phyloP scores from a whole-genome alignment of 1,140 invertebrate species.

The Macrostomum lignano region DNA sequence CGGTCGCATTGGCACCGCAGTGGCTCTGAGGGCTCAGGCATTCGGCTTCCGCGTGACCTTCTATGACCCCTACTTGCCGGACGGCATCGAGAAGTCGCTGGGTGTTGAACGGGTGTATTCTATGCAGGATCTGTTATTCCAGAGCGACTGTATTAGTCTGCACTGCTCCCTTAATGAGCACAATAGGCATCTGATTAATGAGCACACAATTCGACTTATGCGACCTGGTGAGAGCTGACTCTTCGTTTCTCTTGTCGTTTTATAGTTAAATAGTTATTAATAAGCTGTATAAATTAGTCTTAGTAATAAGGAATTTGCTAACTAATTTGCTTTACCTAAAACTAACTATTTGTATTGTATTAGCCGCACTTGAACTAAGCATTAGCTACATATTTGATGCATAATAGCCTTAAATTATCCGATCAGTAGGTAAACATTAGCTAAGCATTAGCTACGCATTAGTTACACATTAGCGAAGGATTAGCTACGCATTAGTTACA shows the following conservation, averaged over 20 bases:
- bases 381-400: too few relatives aligned
- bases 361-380: too few relatives aligned
- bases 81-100: conserved; percentile 78
- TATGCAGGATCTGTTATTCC: conserved; percentile 64
- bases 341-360: too few relatives aligned
- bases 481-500: too few relatives aligned
- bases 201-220: conserved; percentile 87
- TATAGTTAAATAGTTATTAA: too few relatives aligned
- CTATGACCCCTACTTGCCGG: conserved; percentile 78
- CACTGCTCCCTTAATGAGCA: conserved; percentile 88
- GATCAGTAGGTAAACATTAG: too few relatives aligned
- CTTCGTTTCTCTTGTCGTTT: conserved; percentile 47
- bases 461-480: too few relatives aligned
- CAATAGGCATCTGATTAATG: conserved; percentile 87
- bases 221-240: conserved; percentile 29
- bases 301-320: too few relatives aligned
- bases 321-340: too few relatives aligned
- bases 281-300: too few relatives aligned
- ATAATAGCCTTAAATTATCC: too few relatives aligned
- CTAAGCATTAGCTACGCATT: too few relatives aligned
- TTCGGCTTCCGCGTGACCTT: conserved; percentile 93
- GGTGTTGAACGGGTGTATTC: conserved; percentile 75
- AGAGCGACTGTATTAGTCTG: conserved; percentile 79
- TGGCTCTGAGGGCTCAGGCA: conserved; percentile 72
- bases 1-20: conserved; percentile 71